Evolutionary conservation across 2,797 vertebrate species (phyloP).

Genomic region (Amphiprion clarkii): DNA sequence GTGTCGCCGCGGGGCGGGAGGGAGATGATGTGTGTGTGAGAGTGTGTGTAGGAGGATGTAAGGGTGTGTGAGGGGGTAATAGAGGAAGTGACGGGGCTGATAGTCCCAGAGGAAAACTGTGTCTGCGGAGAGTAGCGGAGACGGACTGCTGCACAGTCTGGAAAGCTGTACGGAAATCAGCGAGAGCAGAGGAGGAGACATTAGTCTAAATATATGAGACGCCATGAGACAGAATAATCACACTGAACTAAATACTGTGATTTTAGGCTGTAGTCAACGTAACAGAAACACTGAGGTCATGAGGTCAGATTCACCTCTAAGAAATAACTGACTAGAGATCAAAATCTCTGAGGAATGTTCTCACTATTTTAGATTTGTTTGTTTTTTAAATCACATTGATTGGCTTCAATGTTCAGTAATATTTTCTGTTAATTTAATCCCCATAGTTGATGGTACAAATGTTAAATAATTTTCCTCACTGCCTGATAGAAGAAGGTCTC

Average conservation of each 20-base stretch:
- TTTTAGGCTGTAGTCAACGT: not conserved
- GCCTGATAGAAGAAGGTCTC: too few relatives aligned
- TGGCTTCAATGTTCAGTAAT: too few relatives aligned
- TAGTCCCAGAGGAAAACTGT: conserved; percentile 70
- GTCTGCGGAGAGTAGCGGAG: conserved; percentile 52
- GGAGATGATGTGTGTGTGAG: conserved; percentile 71
- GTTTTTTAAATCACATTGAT: too few relatives aligned
- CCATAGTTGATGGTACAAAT: too few relatives aligned
- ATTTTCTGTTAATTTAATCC: too few relatives aligned
- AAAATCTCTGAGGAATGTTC: not conserved
- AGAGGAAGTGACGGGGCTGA: conserved; percentile 74
- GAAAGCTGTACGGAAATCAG: conserved; percentile 48
- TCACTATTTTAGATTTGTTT: not conserved
- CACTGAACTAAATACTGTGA: not conserved
- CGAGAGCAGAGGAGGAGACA: conserved; percentile 24
- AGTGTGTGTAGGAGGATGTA: conserved; percentile 75
- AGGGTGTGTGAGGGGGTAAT: conserved; percentile 75
- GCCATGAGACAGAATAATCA: conserved; percentile 2
- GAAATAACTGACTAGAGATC: not conserved
- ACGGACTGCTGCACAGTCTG: conserved; percentile 36
- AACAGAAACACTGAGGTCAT: not conserved
- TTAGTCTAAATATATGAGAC: not conserved
- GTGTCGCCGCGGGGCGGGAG: conserved; percentile 74
- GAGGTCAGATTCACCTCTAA: not conserved
- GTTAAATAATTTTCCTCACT: too few relatives aligned